Evolutionary conservation across 2,888 invertebrate species (phyloP).

Genomic region (Aphrophora alni): DNA sequence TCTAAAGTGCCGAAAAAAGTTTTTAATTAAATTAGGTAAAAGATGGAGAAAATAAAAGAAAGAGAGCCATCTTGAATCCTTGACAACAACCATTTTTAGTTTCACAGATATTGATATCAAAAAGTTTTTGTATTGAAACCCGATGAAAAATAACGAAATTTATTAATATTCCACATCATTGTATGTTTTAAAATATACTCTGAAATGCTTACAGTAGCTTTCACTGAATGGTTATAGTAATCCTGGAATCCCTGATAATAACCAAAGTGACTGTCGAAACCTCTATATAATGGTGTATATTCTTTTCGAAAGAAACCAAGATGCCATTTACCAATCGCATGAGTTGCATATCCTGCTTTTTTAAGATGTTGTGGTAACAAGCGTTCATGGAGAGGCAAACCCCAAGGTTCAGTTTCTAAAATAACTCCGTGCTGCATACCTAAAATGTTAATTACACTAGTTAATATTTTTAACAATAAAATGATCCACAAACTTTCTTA

Average conservation of each 20-base stretch:
- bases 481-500: too few species aligned
- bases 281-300: slow-evolving; percentile 73
- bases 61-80: too few species aligned
- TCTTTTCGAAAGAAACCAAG: slow-evolving; percentile 61
- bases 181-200: too few species aligned
- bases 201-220: slow-evolving; percentile 57
- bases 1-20: too few species aligned
- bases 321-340: slow-evolving; percentile 64
- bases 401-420: slow-evolving; percentile 60
- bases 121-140: too few species aligned
- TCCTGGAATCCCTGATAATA: slow-evolving; percentile 84
- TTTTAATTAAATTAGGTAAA: too few species aligned
- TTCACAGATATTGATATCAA: too few species aligned
- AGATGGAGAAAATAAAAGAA: too few species aligned
- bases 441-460: slow-evolving; percentile 46
- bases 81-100: too few species aligned
- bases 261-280: slow-evolving; percentile 84
- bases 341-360: slow-evolving; percentile 60
- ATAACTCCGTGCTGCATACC: slow-evolving; percentile 63
- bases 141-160: too few species aligned
- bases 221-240: slow-evolving; percentile 72
- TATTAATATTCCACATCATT: too few species aligned
- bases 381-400: slow-evolving; percentile 60
- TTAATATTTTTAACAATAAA: too few species aligned
- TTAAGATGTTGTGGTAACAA: slow-evolving; percentile 62